Percentiles rank a stretch among this genome's conserved stretches.
phyloP scores from a whole-genome alignment of 2,797 vertebrate species.

The Picus viridis region DNA sequence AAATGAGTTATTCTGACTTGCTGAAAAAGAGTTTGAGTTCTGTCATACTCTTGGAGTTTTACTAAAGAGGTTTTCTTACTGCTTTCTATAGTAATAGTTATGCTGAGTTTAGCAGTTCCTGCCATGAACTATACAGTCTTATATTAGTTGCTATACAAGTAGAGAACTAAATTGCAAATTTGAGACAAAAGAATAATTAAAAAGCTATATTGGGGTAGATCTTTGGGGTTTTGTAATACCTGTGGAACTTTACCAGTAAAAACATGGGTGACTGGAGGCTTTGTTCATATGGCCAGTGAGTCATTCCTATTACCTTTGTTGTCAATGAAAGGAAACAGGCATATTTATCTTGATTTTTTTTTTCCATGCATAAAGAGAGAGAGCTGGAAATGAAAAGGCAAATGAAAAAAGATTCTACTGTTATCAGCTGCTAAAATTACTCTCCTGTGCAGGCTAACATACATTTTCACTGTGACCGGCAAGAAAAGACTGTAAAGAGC shows the following conservation, averaged over 20 bases:
- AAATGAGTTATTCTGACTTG: neutral
- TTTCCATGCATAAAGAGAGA: neutral
- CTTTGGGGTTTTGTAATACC: fast-evolving
- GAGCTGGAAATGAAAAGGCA: neutral
- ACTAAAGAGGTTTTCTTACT: neutral
- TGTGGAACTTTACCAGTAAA: neutral
- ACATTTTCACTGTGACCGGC: neutral
- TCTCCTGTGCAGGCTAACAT: neutral
- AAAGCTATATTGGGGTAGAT: neutral
- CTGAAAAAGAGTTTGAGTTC: neutral
- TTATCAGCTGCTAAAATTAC: neutral
- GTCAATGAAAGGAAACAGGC: neutral
- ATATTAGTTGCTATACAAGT: neutral
- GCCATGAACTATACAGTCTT: neutral
- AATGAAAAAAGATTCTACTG: neutral
- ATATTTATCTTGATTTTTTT: neutral
- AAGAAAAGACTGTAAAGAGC: neutral
- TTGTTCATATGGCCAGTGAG: neutral
- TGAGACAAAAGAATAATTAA: neutral
- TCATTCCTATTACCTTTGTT: neutral
- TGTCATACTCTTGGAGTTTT: neutral
- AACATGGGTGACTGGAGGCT: neutral
- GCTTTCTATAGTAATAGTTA: neutral
- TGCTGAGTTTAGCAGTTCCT: neutral
- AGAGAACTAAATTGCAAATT: neutral